A percentile compares a stretch with the other conserved stretches of the same genome.
Evolutionary conservation across 2,113 vertebrate species (phyloP).

Genomic region (Pseudopodoces humilis): DNA sequence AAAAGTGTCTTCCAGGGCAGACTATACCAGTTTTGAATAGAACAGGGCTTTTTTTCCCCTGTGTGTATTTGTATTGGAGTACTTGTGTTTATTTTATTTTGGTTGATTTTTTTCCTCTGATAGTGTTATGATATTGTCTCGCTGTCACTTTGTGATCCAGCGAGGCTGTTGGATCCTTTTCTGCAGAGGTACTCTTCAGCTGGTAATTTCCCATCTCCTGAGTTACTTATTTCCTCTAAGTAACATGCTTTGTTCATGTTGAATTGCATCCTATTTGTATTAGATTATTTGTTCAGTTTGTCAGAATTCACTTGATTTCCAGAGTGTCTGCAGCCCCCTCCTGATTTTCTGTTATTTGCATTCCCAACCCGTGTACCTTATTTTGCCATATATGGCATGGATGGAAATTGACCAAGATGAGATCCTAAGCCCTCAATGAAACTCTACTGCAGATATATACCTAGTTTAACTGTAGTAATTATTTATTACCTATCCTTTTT

Average conservation of each 20-base stretch:
- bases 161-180: neutral
- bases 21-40: neutral
- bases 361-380: neutral
- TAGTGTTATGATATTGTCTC: neutral
- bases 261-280: neutral
- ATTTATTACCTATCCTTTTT: neutral
- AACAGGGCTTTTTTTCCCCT: neutral
- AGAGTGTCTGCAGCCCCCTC: neutral
- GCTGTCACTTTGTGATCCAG: neutral
- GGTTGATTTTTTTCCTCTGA: neutral
- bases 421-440: neutral
- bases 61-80: neutral
- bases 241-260: neutral
- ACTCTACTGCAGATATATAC: neutral
- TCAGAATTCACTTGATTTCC: neutral
- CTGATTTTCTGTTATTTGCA: neutral
- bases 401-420: neutral
- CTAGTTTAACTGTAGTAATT: neutral
- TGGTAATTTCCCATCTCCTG: neutral
- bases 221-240: neutral
- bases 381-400: neutral
- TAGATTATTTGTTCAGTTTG: neutral
- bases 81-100: neutral
- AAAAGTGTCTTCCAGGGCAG: neutral
- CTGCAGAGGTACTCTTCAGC: neutral